Evolutionary conservation across 2,797 vertebrate species (phyloP).

Genomic region (Pseudocheirus occidentalis): DNA sequence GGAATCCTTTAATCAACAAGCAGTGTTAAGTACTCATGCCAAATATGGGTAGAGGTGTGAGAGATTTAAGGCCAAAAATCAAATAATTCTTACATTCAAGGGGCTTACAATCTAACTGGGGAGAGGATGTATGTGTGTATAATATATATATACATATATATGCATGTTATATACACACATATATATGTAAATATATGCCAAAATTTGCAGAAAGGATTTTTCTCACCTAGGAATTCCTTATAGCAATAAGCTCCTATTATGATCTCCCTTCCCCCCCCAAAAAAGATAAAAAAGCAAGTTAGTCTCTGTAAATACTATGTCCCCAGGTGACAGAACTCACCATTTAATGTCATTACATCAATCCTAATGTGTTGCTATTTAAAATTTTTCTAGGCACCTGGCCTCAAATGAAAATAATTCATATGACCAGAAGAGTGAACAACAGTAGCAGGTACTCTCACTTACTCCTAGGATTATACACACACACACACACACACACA

Average conservation of each 20-base stretch:
- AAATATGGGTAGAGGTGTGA: neutral
- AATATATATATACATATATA: too few species aligned
- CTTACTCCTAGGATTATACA: too few species aligned
- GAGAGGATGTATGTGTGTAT: too few species aligned
- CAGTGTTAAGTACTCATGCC: neutral
- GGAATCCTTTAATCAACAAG: neutral
- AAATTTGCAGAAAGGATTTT: neutral
- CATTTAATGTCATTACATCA: neutral
- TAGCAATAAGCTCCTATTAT: too few species aligned
- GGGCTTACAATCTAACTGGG: neutral
- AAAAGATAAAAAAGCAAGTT: neutral
- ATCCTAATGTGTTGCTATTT: too few species aligned
- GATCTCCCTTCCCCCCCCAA: accelerated
- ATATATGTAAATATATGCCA: neutral
- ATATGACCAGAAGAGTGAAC: too few species aligned
- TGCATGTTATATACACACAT: too few species aligned
- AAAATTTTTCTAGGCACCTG: too few species aligned
- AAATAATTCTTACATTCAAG: neutral
- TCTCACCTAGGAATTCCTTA: neutral
- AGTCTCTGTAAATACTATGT: neutral
- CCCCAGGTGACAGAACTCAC: neutral
- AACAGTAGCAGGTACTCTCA: too few species aligned
- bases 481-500: too few species aligned
- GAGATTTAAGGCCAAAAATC: neutral
- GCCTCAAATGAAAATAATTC: too few species aligned